A percentile compares a stretch with the other conserved stretches of the same genome.
Conservation (phyloP, 2,113 vertebrate species). For the Ahaetulla prasina region DNA sequence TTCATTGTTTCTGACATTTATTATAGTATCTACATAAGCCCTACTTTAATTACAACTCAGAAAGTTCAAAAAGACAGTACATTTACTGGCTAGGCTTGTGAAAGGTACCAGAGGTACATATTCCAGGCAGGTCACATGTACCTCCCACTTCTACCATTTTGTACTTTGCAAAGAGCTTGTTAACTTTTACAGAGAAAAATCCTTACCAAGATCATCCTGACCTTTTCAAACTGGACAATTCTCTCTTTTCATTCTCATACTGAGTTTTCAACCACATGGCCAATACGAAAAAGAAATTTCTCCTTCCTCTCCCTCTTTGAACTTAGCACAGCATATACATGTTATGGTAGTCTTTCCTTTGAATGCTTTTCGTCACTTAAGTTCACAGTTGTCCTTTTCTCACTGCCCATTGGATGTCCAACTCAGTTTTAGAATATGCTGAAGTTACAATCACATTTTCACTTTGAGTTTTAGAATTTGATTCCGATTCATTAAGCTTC, state of each 20-base stretch:
- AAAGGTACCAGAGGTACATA: constrained; percentile 4
- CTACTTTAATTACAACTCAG: not conserved
- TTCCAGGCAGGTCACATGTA: not conserved
- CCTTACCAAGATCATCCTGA: constrained; percentile 4
- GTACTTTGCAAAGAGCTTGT: not conserved
- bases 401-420: not conserved
- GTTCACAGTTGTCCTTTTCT: not conserved
- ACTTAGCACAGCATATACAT: not conserved
- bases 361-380: not conserved
- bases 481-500: not conserved
- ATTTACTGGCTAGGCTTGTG: not conserved
- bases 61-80: not conserved
- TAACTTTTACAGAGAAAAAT: constrained; percentile 1
- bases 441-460: not conserved
- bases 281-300: not conserved
- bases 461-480: not conserved
- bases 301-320: not conserved
- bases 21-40: not conserved
- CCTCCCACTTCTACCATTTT: not conserved
- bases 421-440: not conserved
- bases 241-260: not conserved
- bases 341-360: not conserved
- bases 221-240: not conserved
- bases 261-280: not conserved
- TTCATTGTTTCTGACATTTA: constrained; percentile 9